phyloP scores from a whole-genome alignment of 2,888 invertebrate genomes.

The Chrysodeixis includens region DNA sequence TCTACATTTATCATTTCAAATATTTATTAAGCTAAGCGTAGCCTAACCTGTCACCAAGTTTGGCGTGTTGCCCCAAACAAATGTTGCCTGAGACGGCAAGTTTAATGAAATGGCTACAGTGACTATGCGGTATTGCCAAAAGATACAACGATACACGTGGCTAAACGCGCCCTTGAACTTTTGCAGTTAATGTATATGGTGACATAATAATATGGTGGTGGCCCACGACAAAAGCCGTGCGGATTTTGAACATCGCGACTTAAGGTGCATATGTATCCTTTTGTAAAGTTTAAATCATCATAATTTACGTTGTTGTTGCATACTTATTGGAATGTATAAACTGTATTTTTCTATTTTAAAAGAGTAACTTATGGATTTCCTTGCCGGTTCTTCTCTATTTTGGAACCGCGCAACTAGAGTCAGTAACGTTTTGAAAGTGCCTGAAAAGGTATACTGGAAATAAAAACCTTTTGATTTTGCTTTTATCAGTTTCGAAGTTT shows the following conservation, averaged over 20 bases:
- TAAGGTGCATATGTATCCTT: constrained; percentile 7
- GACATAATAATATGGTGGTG: constrained; percentile 9
- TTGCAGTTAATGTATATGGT: constrained; percentile 11
- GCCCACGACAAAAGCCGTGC: neutral
- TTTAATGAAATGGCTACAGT: constrained; percentile 27
- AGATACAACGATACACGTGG: constrained; percentile 22
- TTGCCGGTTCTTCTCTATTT: no score
- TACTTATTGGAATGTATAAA: no score
- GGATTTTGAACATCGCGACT: neutral
- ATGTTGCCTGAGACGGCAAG: constrained; percentile 18
- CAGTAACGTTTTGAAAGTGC: no score
- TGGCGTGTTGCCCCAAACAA: constrained; percentile 30
- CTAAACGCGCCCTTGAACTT: constrained; percentile 36
- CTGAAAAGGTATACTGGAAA: no score
- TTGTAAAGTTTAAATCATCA: no score
- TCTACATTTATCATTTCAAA: neutral
- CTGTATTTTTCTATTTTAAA: no score
- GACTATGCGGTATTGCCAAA: constrained; percentile 36
- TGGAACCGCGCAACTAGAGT: no score
- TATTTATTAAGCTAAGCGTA: neutral
- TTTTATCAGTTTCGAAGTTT: no score
- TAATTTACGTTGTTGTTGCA: no score
- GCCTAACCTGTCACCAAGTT: constrained; percentile 26
- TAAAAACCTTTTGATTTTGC: no score
- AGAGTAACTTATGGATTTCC: no score